Evolutionary conservation across 1,140 invertebrate genomes (phyloP).

Genomic region (Conopomorpha cramerella): DNA sequence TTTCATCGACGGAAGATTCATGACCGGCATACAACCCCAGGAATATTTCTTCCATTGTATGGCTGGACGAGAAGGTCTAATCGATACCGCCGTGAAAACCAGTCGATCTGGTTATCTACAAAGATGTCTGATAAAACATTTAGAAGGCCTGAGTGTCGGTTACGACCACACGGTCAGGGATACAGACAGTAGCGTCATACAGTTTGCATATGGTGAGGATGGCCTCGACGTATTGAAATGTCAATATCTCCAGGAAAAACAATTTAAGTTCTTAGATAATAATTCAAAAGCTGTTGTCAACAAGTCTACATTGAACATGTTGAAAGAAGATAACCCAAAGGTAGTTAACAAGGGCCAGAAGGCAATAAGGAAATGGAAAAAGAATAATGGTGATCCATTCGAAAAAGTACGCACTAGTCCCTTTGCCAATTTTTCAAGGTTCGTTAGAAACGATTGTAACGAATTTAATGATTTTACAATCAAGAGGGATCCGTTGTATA

Average conservation of each 20-base stretch:
- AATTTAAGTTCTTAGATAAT: slow-evolving; percentile 80
- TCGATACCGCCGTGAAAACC: slow-evolving; percentile 89
- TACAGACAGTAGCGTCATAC: slow-evolving; percentile 91
- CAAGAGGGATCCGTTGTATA: slow-evolving; percentile 41
- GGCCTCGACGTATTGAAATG: slow-evolving; percentile 90
- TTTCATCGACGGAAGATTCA: slow-evolving; percentile 93
- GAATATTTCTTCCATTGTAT: slow-evolving; percentile 99
- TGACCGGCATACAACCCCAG: slow-evolving; percentile 96
- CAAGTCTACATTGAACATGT: slow-evolving; percentile 58
- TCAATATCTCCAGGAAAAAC: slow-evolving; percentile 81
- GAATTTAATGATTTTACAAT: slow-evolving; percentile 27
- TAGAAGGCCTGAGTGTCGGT: slow-evolving; percentile 89
- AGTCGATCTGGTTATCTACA: slow-evolving; percentile 98
- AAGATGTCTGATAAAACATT: slow-evolving; percentile 95
- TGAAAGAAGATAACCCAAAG: slow-evolving; percentile 60
- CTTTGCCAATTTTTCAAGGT: slow-evolving; percentile 24
- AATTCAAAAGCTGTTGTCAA: slow-evolving; percentile 74
- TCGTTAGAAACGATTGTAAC: slow-evolving; percentile 25
- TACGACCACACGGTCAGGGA: slow-evolving; percentile 97
- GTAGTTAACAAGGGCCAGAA: slow-evolving; percentile 54
- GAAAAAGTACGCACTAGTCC: slow-evolving; percentile 38
- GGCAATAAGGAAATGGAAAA: slow-evolving; percentile 66
- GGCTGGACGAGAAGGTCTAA: slow-evolving; percentile 95
- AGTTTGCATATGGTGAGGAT: slow-evolving; percentile 98
- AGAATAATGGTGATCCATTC: slow-evolving; percentile 56